phyloP scores from a whole-genome alignment of 2,797 vertebrate species.

The Todus mexicanus region DNA sequence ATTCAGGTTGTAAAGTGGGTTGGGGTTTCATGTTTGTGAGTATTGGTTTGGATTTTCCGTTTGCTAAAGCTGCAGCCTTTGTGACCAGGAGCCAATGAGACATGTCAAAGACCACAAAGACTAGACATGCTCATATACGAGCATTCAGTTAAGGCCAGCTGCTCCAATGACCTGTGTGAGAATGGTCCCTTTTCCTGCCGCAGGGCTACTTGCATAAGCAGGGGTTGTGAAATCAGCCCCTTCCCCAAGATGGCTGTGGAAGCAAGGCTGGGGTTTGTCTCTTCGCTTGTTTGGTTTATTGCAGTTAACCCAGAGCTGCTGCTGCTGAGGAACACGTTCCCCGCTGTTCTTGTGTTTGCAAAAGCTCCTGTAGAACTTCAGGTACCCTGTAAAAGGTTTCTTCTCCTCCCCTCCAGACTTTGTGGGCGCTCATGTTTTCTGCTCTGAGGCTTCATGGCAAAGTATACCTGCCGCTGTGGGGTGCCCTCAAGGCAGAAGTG shows the following conservation, averaged over 20 bases:
- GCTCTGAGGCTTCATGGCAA: background rate
- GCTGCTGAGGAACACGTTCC: background rate
- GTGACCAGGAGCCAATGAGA: background rate
- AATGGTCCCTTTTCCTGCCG: accelerated
- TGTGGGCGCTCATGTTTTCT: background rate
- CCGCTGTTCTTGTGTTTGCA: background rate
- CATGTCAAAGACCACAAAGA: background rate
- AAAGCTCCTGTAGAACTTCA: background rate
- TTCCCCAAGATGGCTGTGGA: background rate
- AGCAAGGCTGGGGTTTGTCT: background rate
- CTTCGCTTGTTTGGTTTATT: background rate
- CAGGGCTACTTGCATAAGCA: background rate
- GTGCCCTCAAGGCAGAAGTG: background rate
- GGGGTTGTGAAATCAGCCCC: background rate
- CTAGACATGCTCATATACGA: accelerated
- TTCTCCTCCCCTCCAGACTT: background rate
- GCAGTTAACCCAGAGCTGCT: background rate
- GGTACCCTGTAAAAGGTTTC: background rate
- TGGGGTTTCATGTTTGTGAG: background rate
- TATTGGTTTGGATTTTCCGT: background rate
- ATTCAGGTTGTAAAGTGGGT: background rate
- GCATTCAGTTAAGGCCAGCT: background rate
- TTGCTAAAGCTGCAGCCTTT: background rate
- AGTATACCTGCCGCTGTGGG: accelerated
- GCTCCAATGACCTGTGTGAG: background rate